Base-by-base conservation (phyloP, 2,888 invertebrate genomes). In the Pyrochroa serraticornis region DNA sequence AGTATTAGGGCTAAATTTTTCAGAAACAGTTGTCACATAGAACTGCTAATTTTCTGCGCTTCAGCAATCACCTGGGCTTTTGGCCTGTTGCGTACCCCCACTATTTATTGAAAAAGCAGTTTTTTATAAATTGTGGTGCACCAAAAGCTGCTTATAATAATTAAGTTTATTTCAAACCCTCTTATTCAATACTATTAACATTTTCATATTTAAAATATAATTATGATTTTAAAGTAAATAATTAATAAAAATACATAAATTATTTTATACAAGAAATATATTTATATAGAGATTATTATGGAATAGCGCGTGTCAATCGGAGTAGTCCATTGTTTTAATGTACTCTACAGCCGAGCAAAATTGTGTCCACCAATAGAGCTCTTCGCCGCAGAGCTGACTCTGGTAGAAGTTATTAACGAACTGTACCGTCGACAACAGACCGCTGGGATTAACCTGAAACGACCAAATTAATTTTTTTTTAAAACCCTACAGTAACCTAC, bases 291-390 rank as follows among this genome's bases (percentile, higher is more conserved):
- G 48, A 53, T 60, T 60, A 65, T 61, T 63, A 54, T 62, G 53
- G 49, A 63, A 62, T 61, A 63, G 50, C 46, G 60, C 45, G 46
- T 60, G 60, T 77, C 74, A 78, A 73, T 78, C 77, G 65, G 81
- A 82, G 79, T 91, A 93, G 80, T 93, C 93, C 95, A 97, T 95
- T 52, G 94, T 97, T 84, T 98, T 99, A 75, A 98, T 97, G 82
- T 95, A 97, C 80, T 97, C 96, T 49, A 97, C 93, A 43, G 95
- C 95, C 0, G 97, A 91, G 74, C 93, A 92, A 82, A 98, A 97
- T 80, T 97, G 96, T 50, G 95, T 97, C 98, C 97, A 98, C 91
- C 96, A 97, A 81, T 98, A 99, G 71, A 92, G 90, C 73, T 95
- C 93, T 79, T 96, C 95, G 45, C 97, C 97, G 62, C 85, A 84